These are phyloP conservation scores for Synergus itoensis DNA, from an alignment of 2,888 invertebrate species.

Conservation along the genomic window DNA sequence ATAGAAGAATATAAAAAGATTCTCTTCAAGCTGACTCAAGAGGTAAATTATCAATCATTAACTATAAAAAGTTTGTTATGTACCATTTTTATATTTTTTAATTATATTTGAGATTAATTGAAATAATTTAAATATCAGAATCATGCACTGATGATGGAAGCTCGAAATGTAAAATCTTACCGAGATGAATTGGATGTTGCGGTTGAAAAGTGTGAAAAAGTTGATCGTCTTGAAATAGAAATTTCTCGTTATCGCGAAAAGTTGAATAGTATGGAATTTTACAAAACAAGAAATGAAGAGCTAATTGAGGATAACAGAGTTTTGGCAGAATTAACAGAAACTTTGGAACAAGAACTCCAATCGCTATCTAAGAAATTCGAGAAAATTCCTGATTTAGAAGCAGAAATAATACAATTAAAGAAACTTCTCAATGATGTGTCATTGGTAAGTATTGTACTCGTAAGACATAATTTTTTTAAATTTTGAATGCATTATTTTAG, in stretches of 20 bases:
- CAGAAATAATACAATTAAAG: slow-evolving; percentile 90
- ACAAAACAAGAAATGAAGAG: slow-evolving; percentile 94
- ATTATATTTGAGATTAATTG: background rate
- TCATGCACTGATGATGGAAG: slow-evolving; percentile 86
- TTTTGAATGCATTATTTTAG: slow-evolving; percentile 39
- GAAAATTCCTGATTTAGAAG: slow-evolving; percentile 91
- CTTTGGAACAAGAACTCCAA: slow-evolving; percentile 93
- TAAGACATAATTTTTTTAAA: slow-evolving; percentile 6
- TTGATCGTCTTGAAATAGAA: slow-evolving; percentile 92
- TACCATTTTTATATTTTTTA: background rate
- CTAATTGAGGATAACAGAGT: slow-evolving; percentile 95
- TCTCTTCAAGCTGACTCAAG: slow-evolving; percentile 86
- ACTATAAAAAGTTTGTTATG: background rate
- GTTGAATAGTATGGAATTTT: slow-evolving; percentile 95
- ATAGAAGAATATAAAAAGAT: slow-evolving; percentile 87
- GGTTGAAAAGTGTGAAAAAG: slow-evolving; percentile 92
- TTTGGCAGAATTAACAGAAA: slow-evolving; percentile 93
- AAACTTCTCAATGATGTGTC: slow-evolving; percentile 91
- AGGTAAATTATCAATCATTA: slow-evolving; percentile 74
- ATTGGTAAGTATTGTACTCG: slow-evolving; percentile 81
- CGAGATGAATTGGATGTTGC: slow-evolving; percentile 96
- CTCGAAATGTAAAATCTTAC: slow-evolving; percentile 91
- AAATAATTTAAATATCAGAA: slow-evolving; percentile 78
- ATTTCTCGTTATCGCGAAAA: slow-evolving; percentile 93
- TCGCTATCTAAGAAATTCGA: slow-evolving; percentile 91